Base-by-base conservation (phyloP, 2,113 vertebrate genomes). In the Cisticola juncidis region DNA sequence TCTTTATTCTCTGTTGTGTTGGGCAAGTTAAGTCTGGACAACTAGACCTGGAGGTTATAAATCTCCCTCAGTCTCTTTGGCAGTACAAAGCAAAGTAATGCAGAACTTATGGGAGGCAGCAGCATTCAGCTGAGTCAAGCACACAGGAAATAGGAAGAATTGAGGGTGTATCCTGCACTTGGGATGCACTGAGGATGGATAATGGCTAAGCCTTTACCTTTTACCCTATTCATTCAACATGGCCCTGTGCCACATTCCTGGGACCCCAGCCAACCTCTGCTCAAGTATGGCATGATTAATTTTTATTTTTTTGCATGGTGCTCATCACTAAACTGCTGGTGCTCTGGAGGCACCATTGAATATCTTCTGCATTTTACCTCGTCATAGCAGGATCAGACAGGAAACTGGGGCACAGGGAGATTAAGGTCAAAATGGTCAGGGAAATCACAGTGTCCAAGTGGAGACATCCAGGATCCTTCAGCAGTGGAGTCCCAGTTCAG, bases 271-370 rank as follows among this genome's bases (percentile, higher is more conserved):
- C 95, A 96, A 64, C 29, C 62, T 68, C 85, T 58, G 44, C 68
- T 88, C 51, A 71, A 66, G 47, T 17, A 56, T 14, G 28, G 56
- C 61, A 48, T 1, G 5, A 88, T 90, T 95, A 88, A 86, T 86
- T 86, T 87, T 60, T 15, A 31, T 42, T 20, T 47, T 36, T 58
- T 36, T 33, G 28, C 1, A 0, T 82, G 50, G 58, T 69, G 54
- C 74, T 93, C 76, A 24, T 78, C 64, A 21, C 65, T 95, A 90
- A 96, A 93, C 88, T 93, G 56, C 76, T 56, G 60, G 44, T 93
- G 68, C 51, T 88, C 71, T 65, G n/a, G 57, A 51, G 79, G 56
- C 60, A 88, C 77, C 86, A 33, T 3, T 38, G 57, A 88, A 57
- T 11, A 2, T 57, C 86, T 84, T 77, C 58, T 64, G 45, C 57